A percentile compares a stretch with the other conserved stretches of the same genome.
These are phyloP conservation scores for Pachypsylla venusta DNA, from an alignment of 1,140 invertebrate genomes.

Conservation along the genomic window DNA sequence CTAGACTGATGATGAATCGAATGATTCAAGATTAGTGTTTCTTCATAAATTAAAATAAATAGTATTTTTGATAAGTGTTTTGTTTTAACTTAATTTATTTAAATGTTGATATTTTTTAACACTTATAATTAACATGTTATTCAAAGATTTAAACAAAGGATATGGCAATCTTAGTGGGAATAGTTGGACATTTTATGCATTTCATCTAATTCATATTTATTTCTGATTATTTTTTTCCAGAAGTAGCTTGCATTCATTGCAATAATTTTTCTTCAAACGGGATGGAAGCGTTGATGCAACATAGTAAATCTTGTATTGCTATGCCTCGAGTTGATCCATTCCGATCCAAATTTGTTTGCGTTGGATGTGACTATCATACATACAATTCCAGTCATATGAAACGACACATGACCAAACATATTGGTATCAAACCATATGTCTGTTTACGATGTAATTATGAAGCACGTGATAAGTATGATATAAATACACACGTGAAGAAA, in stretches of 20 bases:
- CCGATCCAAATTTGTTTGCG: background rate
- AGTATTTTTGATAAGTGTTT: no score
- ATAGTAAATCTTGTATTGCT: background rate
- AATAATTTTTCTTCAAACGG: background rate
- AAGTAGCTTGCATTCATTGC: background rate
- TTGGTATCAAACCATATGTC: slow-evolving; percentile 52
- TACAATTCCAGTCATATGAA: slow-evolving; percentile 33
- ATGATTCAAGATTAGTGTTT: no score
- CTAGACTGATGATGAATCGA: no score
- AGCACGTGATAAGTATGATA: background rate
- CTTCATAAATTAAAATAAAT: no score
- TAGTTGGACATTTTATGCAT: no score
- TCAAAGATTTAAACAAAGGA: no score
- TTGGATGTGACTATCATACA: background rate
- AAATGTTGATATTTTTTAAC: no score
- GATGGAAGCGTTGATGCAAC: background rate
- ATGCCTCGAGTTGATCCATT: background rate
- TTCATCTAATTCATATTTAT: no score
- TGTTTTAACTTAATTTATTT: no score
- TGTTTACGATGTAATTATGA: slow-evolving; percentile 31
- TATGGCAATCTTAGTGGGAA: no score
- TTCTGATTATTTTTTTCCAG: no score
- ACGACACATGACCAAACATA: slow-evolving; percentile 51
- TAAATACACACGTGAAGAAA: background rate
- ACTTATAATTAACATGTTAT: no score